These are phyloP conservation scores for Eucidaris tribuloides DNA, from an alignment of 35 echinoderm and acorn worm genomes.

Conservation along the genomic window DNA sequence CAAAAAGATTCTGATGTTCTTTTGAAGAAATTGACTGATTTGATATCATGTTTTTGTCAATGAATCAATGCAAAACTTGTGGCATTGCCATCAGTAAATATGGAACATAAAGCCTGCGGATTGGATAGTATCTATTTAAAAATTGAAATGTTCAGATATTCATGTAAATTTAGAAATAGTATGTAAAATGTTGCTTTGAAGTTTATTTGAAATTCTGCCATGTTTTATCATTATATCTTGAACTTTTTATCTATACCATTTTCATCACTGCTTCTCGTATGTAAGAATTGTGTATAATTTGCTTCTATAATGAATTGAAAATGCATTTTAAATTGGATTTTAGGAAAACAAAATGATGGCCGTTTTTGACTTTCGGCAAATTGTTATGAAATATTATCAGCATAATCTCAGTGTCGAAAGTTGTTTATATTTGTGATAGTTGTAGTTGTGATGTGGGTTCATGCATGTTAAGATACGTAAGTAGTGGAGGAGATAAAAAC, in stretches of 20 bases:
- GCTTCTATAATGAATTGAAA: not conserved
- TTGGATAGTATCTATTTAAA: slow-evolving; percentile 16
- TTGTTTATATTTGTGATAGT: slow-evolving; percentile 13
- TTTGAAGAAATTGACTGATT: too few species aligned
- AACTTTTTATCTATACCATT: not conserved
- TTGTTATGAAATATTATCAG: not conserved
- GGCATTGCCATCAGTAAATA: too few species aligned
- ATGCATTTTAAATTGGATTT: not conserved
- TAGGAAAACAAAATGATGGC: not conserved
- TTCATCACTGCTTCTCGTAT: not conserved
- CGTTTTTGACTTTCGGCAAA: not conserved
- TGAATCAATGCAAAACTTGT: too few species aligned
- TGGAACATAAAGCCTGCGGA: slow-evolving; percentile 10
- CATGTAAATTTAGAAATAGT: slow-evolving; percentile 34
- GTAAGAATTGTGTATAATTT: slow-evolving; percentile 26
- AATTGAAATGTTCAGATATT: slow-evolving; percentile 10
- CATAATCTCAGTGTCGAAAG: not conserved
- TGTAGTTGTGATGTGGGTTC: slow-evolving; percentile 17
- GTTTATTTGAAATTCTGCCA: not conserved
- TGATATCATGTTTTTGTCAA: too few species aligned
- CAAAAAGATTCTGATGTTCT: too few species aligned
- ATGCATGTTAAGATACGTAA: not conserved
- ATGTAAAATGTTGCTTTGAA: slow-evolving; percentile 16
- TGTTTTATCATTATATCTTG: not conserved
- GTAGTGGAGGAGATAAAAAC: not conserved